phyloP scores from a whole-genome alignment of 2,113 vertebrate genomes.

The Limnothrissa miodon region DNA sequence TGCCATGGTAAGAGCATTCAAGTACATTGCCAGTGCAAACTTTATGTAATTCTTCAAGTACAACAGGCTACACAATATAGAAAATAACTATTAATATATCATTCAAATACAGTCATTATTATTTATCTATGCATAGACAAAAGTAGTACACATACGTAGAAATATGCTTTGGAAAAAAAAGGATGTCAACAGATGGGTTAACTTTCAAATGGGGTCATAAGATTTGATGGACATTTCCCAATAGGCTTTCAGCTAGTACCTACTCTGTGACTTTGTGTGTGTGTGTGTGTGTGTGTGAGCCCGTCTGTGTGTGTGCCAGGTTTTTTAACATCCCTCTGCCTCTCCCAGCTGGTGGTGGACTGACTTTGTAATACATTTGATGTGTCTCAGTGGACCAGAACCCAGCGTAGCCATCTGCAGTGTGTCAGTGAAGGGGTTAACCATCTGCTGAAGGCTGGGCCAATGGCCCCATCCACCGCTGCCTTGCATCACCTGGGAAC shows the following conservation, averaged over 20 bases:
- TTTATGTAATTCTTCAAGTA: too few species aligned
- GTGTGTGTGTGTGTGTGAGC: neutral
- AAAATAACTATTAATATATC: too few species aligned
- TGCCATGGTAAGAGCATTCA: too few species aligned
- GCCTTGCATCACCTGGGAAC: slow-evolving; percentile 47
- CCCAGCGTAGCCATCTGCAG: neutral
- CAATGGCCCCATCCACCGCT: slow-evolving; percentile 10
- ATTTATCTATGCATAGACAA: too few species aligned
- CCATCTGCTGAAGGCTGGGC: slow-evolving; percentile 7
- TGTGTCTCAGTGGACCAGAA: neutral
- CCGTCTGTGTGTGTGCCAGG: neutral
- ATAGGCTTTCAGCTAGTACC: neutral
- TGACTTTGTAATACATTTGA: neutral
- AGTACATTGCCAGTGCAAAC: too few species aligned
- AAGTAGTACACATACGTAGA: too few species aligned
- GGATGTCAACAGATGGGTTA: neutral
- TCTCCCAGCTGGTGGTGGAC: neutral
- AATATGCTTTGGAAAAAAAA: too few species aligned
- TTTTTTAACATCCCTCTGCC: neutral
- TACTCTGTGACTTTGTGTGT: neutral
- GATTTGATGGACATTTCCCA: neutral
- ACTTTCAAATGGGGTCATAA: neutral
- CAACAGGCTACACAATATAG: too few species aligned
- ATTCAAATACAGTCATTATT: too few species aligned
- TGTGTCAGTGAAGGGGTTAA: slow-evolving; percentile 32